Evolutionary conservation across 2,113 vertebrate species (phyloP), one percentile per base, ranked within the genome.

Genomic region (Eira barbara): DNA sequence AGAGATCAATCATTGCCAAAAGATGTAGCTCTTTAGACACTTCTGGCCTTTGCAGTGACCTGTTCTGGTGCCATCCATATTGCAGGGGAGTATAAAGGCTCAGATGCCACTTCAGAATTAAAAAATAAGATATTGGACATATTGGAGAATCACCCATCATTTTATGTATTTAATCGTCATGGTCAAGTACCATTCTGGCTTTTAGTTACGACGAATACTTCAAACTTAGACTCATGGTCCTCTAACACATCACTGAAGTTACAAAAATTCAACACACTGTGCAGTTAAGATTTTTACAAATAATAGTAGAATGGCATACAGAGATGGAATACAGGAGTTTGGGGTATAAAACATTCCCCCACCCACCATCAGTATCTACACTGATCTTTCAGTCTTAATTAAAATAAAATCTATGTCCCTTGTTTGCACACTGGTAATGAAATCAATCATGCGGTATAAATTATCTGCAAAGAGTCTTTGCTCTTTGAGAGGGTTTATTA

Each of bases 111-210:
- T 94, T 99, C 99, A 97, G 99, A 99, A 98, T 98, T 99, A 92
- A 99, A 99, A 99, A 99, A 99, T 99, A 99, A 99, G 99, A 39
- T 39, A 59, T 15, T 86, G 12, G 99, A 99, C 98, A 99, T 99
- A 0, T 99, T 99, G 99, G 99, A 99, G 98, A 99, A 99, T 98
- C 99, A 99, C 86, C 99, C 99, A 0, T 99, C 99, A 78, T 99
- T 99, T 98, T 99, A 99, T 98, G 99, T 99, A 96, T 99, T 99
- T 99, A 99, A 99, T 97, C 99, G 99, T 97, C 99, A 99, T 91
- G 99, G 99, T 86, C 98, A 99, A 98, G 98, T 99, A 97, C 98
- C 99, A 71, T 99, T 99, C 98, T 98, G 99, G 97, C 95, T 99
- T 67, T 99, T 99, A 6, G 99, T 99, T 89, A 98, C 98, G 93